These are phyloP conservation scores for Vanessa cardui DNA, from an alignment of 2,888 invertebrate species.

Conservation along the genomic window DNA sequence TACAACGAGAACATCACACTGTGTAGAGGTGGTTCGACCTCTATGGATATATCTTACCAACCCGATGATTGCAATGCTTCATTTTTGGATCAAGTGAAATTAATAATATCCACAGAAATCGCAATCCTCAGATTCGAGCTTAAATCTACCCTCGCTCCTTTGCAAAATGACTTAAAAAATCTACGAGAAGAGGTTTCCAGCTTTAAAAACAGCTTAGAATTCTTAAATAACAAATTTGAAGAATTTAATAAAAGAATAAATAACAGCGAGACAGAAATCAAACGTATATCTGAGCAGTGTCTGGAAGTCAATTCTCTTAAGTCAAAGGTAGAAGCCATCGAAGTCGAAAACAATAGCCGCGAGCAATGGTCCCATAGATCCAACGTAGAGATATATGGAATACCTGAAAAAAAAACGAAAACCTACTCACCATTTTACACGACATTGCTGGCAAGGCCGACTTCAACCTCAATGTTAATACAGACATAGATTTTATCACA, in stretches of 20 bases:
- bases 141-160: background rate
- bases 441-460: background rate
- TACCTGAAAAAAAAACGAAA: conserved; percentile 3
- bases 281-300: background rate
- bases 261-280: background rate
- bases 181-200: background rate
- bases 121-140: background rate
- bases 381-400: conserved; percentile 4
- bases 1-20: conserved; percentile 3
- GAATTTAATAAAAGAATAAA: background rate
- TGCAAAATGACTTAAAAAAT: background rate
- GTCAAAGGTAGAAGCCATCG: background rate
- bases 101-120: background rate
- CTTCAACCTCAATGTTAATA: background rate
- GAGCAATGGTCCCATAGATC: background rate
- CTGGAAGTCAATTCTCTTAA: background rate
- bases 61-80: background rate
- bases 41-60: conserved; percentile 3
- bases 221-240: background rate
- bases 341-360: background rate
- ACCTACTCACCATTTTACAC: background rate
- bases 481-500: conserved; percentile 3
- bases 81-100: no score
- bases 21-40: conserved; percentile 1
- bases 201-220: background rate